Evolutionary conservation across 2,113 vertebrate genomes (phyloP).

Genomic region (Lepisosteus osseus): DNA sequence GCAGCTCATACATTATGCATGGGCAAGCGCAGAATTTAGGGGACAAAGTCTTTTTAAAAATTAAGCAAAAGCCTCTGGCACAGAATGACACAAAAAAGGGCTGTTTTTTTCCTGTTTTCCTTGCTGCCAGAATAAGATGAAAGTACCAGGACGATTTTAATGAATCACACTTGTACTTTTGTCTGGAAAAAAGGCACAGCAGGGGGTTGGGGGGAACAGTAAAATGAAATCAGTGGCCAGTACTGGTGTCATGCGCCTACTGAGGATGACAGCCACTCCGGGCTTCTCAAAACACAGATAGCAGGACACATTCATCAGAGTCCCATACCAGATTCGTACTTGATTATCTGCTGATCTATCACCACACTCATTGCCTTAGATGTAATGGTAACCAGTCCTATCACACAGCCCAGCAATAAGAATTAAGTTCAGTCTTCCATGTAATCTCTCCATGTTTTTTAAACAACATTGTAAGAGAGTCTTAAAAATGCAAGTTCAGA

Average conservation of each 20-base stretch:
- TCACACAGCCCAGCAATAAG: too few relatives aligned
- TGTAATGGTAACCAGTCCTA: too few relatives aligned
- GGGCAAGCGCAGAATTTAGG: constrained; percentile 55
- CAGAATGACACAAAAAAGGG: constrained; percentile 29
- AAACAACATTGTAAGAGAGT: too few relatives aligned
- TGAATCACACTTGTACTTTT: constrained; percentile 40
- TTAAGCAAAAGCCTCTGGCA: constrained; percentile 48
- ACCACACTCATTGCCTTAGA: too few relatives aligned
- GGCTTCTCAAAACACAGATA: not conserved
- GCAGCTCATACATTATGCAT: constrained; percentile 69
- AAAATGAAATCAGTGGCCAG: constrained; percentile 18
- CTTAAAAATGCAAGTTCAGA: too few relatives aligned
- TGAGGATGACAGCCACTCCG: not conserved
- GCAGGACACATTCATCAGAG: not conserved
- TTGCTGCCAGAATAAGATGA: constrained; percentile 52
- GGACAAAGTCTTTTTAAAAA: constrained; percentile 61
- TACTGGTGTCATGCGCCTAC: not conserved
- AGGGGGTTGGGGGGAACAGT: not conserved
- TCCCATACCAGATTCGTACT: too few relatives aligned
- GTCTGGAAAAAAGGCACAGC: constrained; percentile 14
- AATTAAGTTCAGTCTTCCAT: too few relatives aligned
- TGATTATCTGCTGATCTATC: too few relatives aligned
- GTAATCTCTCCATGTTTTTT: too few relatives aligned
- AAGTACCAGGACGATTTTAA: constrained; percentile 40
- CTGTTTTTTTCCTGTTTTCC: constrained; percentile 41